Conservation (phyloP, 2,797 vertebrate genomes). For the Ispidina picta region DNA sequence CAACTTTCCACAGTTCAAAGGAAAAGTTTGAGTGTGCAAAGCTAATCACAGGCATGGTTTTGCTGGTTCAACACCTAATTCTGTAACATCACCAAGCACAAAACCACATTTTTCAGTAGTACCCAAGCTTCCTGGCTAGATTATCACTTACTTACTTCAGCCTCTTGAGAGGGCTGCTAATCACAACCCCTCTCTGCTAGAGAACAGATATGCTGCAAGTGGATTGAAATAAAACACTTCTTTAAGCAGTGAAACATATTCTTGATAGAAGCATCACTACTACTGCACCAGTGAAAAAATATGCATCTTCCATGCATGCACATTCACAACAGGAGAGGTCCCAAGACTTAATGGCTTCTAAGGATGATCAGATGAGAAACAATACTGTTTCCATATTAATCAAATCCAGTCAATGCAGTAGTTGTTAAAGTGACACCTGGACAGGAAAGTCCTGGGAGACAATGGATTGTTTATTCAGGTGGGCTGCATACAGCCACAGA, state of each 20-base stretch:
- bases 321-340: not conserved
- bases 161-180: not conserved
- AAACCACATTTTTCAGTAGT: not conserved
- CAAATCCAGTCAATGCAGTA: not conserved
- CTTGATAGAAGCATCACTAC: not conserved
- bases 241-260: not conserved
- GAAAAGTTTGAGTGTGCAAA: not conserved
- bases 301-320: not conserved
- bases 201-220: not conserved
- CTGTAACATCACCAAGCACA: not conserved
- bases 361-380: not conserved
- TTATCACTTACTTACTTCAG: not conserved
- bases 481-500: not conserved
- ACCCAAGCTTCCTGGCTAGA: not conserved
- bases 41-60: not conserved
- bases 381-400: not conserved
- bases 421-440: not conserved
- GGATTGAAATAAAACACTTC: not conserved
- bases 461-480: not conserved
- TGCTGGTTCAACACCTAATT: not conserved
- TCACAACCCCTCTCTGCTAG: not conserved
- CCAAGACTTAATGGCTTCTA: not conserved
- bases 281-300: not conserved
- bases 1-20: not conserved
- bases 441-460: not conserved